phyloP scores from a whole-genome alignment of 1,140 invertebrate genomes.

The Diuraphis noxia region DNA sequence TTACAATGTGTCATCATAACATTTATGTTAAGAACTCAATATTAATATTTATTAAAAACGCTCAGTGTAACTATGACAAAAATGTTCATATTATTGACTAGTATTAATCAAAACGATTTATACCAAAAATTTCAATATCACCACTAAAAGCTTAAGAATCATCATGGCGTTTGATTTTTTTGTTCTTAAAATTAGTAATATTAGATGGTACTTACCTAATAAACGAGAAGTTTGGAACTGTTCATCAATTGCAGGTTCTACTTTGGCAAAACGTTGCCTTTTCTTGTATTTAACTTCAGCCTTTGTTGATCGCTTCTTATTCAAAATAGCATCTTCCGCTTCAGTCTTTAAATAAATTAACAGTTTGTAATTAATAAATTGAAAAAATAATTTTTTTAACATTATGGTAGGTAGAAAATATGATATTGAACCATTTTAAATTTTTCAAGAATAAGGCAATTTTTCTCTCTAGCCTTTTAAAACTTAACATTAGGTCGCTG shows the following conservation, averaged over 20 bases:
- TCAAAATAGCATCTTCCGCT: conserved; percentile 90
- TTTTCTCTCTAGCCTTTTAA: too few species aligned
- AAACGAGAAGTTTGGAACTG: conserved; percentile 95
- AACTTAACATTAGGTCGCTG: conserved; percentile 29
- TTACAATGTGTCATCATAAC: conserved; percentile 55
- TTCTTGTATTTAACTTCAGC: conserved; percentile 90
- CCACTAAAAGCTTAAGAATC: conserved; percentile 1
- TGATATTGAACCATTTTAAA: too few species aligned
- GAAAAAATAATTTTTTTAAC: too few species aligned
- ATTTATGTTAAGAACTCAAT: neutral
- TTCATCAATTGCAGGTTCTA: conserved; percentile 91
- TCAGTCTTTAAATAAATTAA: conserved; percentile 72
- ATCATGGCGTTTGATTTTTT: conserved; percentile 11
- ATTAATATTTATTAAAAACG: conserved; percentile 22
- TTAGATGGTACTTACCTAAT: conserved; percentile 69
- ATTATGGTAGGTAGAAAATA: too few species aligned
- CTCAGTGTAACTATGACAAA: conserved; percentile 90
- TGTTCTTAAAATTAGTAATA: neutral
- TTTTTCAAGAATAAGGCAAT: too few species aligned
- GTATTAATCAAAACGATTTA: conserved; percentile 48
- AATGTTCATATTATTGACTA: conserved; percentile 47
- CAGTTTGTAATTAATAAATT: neutral
- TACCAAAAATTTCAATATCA: conserved; percentile 29
- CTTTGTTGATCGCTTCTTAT: conserved; percentile 93
- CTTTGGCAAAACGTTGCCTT: conserved; percentile 88